Evolutionary conservation across 2,888 invertebrate genomes (phyloP), one percentile per base, ranked within the genome.

Genomic region (Agrotis clavis): DNA sequence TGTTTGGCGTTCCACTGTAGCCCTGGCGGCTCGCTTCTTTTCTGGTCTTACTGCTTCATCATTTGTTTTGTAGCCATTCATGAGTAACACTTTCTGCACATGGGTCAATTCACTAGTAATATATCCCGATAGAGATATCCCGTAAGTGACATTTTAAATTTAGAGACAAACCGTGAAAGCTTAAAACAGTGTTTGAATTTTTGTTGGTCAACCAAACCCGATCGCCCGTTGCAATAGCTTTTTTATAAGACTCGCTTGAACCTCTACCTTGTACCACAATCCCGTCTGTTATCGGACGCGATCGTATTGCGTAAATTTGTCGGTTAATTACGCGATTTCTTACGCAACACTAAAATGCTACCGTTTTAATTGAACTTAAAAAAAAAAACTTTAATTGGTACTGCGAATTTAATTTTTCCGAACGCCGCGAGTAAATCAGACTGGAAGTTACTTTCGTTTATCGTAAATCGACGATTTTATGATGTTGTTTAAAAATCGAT

Each of bases 241-340:
- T n/a, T 21, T 53, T 11, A n/a, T 25, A 1, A 21, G 14, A 5
- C 18, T 47, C 75, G 77, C 74, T 70, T 11, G 9, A 9, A 19
- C 13, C 11, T 18, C 11, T 21, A 54, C 2, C 56, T 81, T 65
- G 62, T 16, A 35, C 73, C 83, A 65, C 57, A 65, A 59, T 41
- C 63, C 67, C 57, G 60, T 47, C 67, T 30, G 81, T 87, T 92
- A 92, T 93, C 93, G 83, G 84, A 89, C 90, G 87, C 90, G 88
- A 93, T 93, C 93, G 86, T 82, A 86, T 93, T 94, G 90, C 94
- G 93, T 94, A 94, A 94, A 93, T 92, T 92, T 89, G 91, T 89
- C 86, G 79, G 89, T 91, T 94, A 94, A 94, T 93, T 92, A 89
- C 90, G 75, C 82, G 81, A 79, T 79, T 79, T 67, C 85, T 95